Evolutionary conservation across 2,888 invertebrate species (phyloP).

Genomic region (Achlya flavicornis): DNA sequence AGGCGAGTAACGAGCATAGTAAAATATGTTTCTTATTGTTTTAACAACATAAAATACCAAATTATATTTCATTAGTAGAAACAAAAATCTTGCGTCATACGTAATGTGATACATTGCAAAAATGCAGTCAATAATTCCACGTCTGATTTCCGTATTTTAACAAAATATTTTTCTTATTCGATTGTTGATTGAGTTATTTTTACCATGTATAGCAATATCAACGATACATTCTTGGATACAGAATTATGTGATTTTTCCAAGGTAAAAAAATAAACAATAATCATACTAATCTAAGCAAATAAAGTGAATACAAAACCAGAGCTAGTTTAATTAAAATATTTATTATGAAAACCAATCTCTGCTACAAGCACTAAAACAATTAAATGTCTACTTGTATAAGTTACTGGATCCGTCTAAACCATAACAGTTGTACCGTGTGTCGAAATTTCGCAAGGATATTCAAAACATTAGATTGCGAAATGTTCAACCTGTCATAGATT

Average conservation of each 20-base stretch:
- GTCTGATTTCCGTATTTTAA: background rate
- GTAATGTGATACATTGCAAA: background rate
- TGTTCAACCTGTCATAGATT: slow-evolving; percentile 41
- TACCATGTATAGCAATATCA: background rate
- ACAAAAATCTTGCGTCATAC: background rate
- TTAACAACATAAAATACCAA: background rate
- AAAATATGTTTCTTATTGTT: background rate
- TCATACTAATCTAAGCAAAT: background rate
- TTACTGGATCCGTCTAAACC: background rate
- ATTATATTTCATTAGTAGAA: too few relatives aligned
- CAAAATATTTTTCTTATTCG: background rate
- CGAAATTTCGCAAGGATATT: slow-evolving; percentile 33
- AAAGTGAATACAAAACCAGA: background rate
- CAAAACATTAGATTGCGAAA: slow-evolving; percentile 53
- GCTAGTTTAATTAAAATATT: too few relatives aligned
- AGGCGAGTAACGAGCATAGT: background rate
- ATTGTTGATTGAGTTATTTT: background rate
- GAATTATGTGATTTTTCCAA: background rate
- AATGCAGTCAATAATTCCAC: background rate
- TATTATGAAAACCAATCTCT: too few relatives aligned
- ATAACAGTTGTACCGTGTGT: slow-evolving; percentile 16
- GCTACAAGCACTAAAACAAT: background rate
- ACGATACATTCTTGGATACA: background rate
- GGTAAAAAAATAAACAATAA: background rate
- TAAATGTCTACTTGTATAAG: background rate